Base-by-base conservation (phyloP, 2,888 invertebrate genomes). In the Leptopilina myrica region DNA sequence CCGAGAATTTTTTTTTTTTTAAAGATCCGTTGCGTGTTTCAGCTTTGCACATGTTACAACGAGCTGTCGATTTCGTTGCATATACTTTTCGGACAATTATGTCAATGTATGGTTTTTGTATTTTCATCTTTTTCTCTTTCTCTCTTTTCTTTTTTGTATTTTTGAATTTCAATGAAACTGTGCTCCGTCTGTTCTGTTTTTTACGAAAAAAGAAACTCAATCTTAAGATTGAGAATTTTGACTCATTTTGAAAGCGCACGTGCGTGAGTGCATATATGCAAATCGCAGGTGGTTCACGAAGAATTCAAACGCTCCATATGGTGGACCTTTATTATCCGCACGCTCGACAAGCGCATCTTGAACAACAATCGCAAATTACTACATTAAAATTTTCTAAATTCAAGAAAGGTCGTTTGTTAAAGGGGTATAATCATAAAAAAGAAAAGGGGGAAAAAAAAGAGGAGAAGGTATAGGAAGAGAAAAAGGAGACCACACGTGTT, bases 311-410 rank as follows among this genome's bases (percentile, higher is more conserved):
- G 76, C 78, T 75, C 81, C 83, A 83, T 83, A 81, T 81, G 81
- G 83, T 80, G 80, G 80, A 75, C 78, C 78, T 80, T 81, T 78
- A 83, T 83, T 83, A 83, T 81, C 79, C 80, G 79, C 83, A 83
- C 80, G 83, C 80, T 81, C 79, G 14, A 56, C n/a, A 73, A 73
- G 33, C 56, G 56, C 33, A 15, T 73, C 40, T 73, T n/a, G 14
- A 59, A 73, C n/a, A 26, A 26, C 56, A 9, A 62, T 73, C 56
- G n/a, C 33, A 73, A 73, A 73, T 56, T 56, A 73, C 73, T 56
- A 73, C 73, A 73, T 73, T 73, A 73, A 33, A 9, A 73, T 56
- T 73, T 73, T 40, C 9, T 56, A n/a, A 73, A 73, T 40, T 33
- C 40, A 33, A 53, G 15, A 14, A 14, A 33, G 40, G 56, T 56